A percentile compares a stretch with the other conserved stretches of the same genome.
Conservation (phyloP, 2,113 vertebrate species). For the Crotalus horridus region DNA sequence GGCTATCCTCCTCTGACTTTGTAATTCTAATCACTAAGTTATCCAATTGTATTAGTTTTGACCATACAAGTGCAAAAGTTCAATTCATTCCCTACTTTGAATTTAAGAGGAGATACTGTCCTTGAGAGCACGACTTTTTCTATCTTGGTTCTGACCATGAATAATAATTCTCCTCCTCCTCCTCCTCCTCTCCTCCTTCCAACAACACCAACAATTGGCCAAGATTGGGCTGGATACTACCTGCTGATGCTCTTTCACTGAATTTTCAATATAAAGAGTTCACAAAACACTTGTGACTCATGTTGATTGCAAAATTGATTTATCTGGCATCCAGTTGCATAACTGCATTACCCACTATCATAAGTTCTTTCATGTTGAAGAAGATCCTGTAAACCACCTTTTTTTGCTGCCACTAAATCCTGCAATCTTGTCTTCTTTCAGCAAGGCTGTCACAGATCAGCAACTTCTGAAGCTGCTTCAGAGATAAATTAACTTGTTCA, state of each 20-base stretch:
- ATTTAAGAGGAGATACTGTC: background rate
- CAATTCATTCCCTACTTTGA: background rate
- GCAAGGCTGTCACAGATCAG: background rate
- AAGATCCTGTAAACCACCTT: background rate
- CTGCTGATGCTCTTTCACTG: background rate
- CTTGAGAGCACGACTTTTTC: background rate
- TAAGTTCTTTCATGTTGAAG: background rate
- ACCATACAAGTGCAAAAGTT: background rate
- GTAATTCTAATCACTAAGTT: background rate
- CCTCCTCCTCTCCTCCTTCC: background rate
- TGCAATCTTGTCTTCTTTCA: fast-evolving
- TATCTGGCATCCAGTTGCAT: background rate
- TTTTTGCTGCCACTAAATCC: fast-evolving
- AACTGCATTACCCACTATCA: background rate
- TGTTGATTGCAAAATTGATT: background rate
- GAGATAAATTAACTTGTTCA: background rate
- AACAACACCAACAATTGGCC: background rate
- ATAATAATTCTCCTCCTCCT: too few relatives aligned
- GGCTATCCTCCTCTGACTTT: background rate
- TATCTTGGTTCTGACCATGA: background rate
- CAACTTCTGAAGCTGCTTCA: background rate
- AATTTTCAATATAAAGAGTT: background rate
- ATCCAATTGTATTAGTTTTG: background rate
- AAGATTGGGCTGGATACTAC: background rate
- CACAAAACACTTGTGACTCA: background rate